Evolutionary conservation across 2,888 invertebrate species (phyloP).

Genomic region (Euplexia lucipara): DNA sequence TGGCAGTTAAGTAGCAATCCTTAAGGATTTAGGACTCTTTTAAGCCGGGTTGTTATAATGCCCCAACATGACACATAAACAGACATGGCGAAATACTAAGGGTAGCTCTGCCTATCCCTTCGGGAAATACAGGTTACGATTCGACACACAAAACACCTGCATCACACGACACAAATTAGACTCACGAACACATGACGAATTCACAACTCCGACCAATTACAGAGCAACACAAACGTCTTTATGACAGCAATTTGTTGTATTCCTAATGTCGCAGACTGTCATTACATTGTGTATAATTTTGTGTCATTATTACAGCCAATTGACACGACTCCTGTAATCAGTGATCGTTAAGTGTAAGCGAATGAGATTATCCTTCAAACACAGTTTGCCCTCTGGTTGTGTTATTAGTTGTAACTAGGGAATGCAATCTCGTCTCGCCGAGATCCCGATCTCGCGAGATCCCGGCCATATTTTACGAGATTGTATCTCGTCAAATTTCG

Average conservation of each 20-base stretch:
- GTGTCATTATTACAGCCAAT: slow-evolving; percentile 66
- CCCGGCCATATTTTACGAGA: too few relatives aligned
- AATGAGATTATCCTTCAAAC: slow-evolving; percentile 52
- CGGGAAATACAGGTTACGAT: neutral
- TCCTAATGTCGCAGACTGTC: slow-evolving; percentile 58
- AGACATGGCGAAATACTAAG: too few relatives aligned
- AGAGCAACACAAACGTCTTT: slow-evolving; percentile 49
- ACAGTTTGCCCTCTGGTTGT: slow-evolving; percentile 29
- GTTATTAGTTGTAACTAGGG: neutral
- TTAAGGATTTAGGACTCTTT: too few relatives aligned
- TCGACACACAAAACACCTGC: slow-evolving; percentile 24
- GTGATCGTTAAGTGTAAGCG: slow-evolving; percentile 61
- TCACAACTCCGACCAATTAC: slow-evolving; percentile 48
- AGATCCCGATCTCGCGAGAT: too few relatives aligned
- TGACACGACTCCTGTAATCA: slow-evolving; percentile 69
- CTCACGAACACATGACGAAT: slow-evolving; percentile 46
- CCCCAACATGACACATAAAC: neutral
- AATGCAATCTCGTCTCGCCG: too few relatives aligned
- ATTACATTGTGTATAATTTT: slow-evolving; percentile 68
- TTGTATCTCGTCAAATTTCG: too few relatives aligned
- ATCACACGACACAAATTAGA: slow-evolving; percentile 31
- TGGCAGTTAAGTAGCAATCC: too few relatives aligned
- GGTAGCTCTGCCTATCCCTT: neutral
- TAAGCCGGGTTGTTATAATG: too few relatives aligned
- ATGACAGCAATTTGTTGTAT: slow-evolving; percentile 61